Evolutionary conservation across 1,140 invertebrate species (phyloP).

Genomic region (Tetramorium simillimum): DNA sequence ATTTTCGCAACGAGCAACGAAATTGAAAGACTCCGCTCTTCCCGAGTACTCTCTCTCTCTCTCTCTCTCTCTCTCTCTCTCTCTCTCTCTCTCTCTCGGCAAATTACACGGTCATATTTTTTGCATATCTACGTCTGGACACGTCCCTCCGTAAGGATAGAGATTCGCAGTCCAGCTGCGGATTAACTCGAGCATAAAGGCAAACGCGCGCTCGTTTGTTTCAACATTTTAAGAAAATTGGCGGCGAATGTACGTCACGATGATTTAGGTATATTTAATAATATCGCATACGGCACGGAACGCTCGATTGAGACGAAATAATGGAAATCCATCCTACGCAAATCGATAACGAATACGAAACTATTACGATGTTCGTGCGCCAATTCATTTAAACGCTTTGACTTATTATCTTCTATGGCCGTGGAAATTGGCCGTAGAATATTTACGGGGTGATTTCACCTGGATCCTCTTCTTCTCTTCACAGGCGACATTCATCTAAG

Average conservation of each 20-base stretch:
- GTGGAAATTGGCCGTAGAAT: slow-evolving; percentile 74
- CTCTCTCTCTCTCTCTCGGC: not conserved
- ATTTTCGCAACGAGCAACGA: slow-evolving; percentile 44
- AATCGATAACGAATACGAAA: slow-evolving; percentile 18
- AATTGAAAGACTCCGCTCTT: not conserved
- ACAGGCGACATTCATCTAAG: not conserved
- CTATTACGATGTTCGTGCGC: slow-evolving; percentile 15
- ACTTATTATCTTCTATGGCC: slow-evolving; percentile 54
- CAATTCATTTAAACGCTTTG: slow-evolving; percentile 61
- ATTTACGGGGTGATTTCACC: slow-evolving; percentile 73
- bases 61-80: not conserved
- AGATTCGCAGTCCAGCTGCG: not conserved
- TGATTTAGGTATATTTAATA: slow-evolving; percentile 11
- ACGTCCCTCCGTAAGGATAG: not conserved
- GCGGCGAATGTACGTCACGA: not conserved
- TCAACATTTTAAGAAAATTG: not conserved
- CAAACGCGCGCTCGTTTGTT: not conserved
- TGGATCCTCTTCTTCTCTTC: not conserved
- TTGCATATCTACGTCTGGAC: not conserved
- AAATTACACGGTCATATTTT: not conserved
- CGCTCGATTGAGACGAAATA: not conserved
- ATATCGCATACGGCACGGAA: not conserved
- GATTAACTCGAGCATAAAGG: not conserved
- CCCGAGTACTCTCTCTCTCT: not conserved
- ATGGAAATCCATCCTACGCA: slow-evolving; percentile 41